phyloP scores from a whole-genome alignment of 2,113 vertebrate species.

The Diadophis punctatus region DNA sequence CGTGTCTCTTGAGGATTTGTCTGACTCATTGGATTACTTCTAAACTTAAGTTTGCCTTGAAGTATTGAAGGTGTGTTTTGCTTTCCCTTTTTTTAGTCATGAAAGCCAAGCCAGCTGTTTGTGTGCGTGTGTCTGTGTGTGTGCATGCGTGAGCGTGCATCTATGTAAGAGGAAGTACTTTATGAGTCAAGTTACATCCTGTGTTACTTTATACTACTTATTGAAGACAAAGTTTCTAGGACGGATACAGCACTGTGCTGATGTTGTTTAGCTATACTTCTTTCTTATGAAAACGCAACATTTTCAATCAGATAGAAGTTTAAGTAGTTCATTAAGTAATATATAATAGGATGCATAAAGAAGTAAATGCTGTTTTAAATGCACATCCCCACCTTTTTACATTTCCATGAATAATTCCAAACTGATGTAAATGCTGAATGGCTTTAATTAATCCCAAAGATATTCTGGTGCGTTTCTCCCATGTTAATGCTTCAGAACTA shows the following conservation, averaged over 20 bases:
- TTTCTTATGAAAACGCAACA: background rate
- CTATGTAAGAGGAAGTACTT: background rate
- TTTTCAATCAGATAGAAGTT: background rate
- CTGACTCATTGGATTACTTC: background rate
- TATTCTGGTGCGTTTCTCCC: conserved; percentile 64
- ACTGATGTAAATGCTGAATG: conserved; percentile 65
- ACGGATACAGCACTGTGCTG: background rate
- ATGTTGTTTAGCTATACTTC: background rate
- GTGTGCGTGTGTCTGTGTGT: too few relatives aligned
- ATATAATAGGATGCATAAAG: background rate
- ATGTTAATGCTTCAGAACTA: conserved; percentile 51
- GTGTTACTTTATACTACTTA: background rate
- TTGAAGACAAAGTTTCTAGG: background rate
- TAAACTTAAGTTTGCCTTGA: background rate
- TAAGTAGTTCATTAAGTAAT: background rate
- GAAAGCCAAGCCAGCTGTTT: background rate
- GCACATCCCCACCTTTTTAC: conserved; percentile 68
- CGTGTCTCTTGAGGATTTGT: background rate
- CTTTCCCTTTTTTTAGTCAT: background rate
- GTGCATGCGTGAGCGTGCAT: background rate
- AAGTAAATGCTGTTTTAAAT: background rate
- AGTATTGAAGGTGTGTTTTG: background rate
- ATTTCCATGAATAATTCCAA: conserved; percentile 72
- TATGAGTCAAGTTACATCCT: background rate
- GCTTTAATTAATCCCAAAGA: conserved; percentile 64